A percentile compares a stretch with the other conserved stretches of the same genome.
phyloP scores from a whole-genome alignment of 2,888 invertebrate species.

The Habrosyne pyritoides region DNA sequence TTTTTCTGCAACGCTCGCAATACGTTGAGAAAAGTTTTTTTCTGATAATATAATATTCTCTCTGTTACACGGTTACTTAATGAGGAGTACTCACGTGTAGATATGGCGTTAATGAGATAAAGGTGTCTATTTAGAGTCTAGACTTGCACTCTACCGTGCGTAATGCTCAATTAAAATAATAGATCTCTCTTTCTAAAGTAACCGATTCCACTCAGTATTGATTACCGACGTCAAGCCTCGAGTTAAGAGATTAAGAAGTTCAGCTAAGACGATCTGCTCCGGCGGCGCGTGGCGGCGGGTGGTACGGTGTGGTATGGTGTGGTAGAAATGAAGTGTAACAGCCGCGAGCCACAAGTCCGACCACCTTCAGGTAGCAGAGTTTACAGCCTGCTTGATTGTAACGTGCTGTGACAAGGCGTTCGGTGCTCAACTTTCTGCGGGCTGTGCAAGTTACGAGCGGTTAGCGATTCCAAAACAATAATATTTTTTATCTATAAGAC shows the following conservation, averaged over 20 bases:
- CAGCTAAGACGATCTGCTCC: not conserved
- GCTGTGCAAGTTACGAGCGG: constrained; percentile 12
- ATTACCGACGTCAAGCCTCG: not conserved
- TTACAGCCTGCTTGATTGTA: constrained; percentile 50
- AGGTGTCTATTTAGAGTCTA: too few species aligned
- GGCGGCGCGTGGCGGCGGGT: not conserved
- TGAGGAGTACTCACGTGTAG: too few species aligned
- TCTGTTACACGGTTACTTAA: too few species aligned
- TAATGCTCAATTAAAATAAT: not conserved
- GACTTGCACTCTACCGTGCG: too few species aligned
- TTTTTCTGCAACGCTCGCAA: too few species aligned
- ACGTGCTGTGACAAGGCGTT: constrained; percentile 61
- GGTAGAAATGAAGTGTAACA: not conserved
- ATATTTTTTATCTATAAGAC: too few species aligned
- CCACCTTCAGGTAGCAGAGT: constrained; percentile 13
- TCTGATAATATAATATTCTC: too few species aligned
- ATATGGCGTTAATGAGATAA: too few species aligned
- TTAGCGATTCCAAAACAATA: not conserved
- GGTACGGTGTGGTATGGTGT: not conserved
- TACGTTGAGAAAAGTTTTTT: too few species aligned
- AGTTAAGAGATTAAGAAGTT: constrained; percentile 2
- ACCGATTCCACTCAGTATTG: not conserved
- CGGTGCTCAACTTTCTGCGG: constrained; percentile 45
- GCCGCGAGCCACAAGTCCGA: constrained; percentile 5
- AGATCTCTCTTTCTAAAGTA: not conserved